Percentiles rank a stretch among this genome's conserved stretches.
These are phyloP conservation scores for Neoaliturus tenellus DNA, from an alignment of 2,888 invertebrate genomes.

Conservation along the genomic window DNA sequence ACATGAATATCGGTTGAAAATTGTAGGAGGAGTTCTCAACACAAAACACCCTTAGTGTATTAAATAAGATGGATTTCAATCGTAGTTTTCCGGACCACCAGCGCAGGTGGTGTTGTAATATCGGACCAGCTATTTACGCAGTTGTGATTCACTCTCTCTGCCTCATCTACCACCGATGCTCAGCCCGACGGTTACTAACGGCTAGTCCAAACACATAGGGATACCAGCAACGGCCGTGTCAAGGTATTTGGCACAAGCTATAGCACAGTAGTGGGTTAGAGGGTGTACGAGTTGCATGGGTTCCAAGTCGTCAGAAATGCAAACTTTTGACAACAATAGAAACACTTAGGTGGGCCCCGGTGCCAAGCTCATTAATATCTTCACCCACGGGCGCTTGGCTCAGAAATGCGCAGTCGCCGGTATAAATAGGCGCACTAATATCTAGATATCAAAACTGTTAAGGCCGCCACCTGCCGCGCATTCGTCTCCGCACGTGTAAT, in stretches of 20 bases:
- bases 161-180: background rate
- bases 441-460: slow-evolving; percentile 44
- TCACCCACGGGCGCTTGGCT: slow-evolving; percentile 8
- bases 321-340: slow-evolving; percentile 53
- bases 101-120: too few species aligned
- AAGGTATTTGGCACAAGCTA: slow-evolving; percentile 38
- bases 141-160: background rate
- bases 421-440: slow-evolving; percentile 44
- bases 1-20: too few species aligned
- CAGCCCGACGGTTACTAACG: background rate
- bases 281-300: slow-evolving; percentile 28
- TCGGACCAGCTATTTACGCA: background rate
- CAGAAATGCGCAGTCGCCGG: slow-evolving; percentile 48
- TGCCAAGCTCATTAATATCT: slow-evolving; percentile 49
- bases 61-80: too few species aligned
- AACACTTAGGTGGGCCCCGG: slow-evolving; percentile 43
- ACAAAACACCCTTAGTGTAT: too few species aligned
- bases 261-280: background rate
- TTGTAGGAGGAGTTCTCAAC: too few species aligned
- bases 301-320: slow-evolving; percentile 47
- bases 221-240: background rate
- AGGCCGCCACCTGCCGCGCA: slow-evolving; percentile 23
- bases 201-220: background rate
- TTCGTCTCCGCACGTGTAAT: background rate
- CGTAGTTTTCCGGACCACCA: background rate